Conservation (phyloP, 2,113 vertebrate genomes). For the Anhinga anhinga region DNA sequence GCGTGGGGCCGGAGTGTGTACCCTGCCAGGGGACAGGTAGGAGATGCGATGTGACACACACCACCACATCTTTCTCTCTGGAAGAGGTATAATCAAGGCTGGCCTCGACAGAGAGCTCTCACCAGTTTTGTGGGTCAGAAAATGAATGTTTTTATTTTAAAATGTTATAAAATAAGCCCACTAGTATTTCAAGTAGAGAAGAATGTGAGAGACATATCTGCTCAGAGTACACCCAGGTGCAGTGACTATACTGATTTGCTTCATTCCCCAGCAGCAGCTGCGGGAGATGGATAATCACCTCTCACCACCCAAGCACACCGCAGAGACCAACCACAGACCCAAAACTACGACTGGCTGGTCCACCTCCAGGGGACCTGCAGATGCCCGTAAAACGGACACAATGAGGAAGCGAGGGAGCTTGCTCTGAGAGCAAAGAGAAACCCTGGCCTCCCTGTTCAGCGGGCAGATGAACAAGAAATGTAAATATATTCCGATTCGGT, state of each 20-base stretch:
- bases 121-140: neutral
- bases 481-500: neutral
- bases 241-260: neutral
- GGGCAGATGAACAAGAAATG: neutral
- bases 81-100: neutral
- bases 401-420: neutral
- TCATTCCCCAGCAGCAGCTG: neutral
- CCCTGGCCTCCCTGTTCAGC: neutral
- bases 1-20: accelerated
- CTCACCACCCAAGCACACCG: neutral
- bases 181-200: neutral
- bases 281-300: neutral
- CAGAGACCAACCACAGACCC: accelerated
- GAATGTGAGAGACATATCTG: neutral
- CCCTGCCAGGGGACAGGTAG: neutral
- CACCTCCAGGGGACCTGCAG: neutral
- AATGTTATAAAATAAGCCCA: neutral
- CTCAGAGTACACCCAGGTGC: neutral
- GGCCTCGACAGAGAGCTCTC: neutral
- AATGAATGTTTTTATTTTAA: neutral
- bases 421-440: neutral
- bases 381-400: accelerated
- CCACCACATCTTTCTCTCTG: neutral
- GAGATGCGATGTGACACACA: neutral
- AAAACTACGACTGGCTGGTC: accelerated